Percentiles rank a stretch among this genome's conserved stretches.
These are phyloP conservation scores for human DNA, from an alignment of 2,113 vertebrate genomes.

Conservation along the genomic window DNA sequence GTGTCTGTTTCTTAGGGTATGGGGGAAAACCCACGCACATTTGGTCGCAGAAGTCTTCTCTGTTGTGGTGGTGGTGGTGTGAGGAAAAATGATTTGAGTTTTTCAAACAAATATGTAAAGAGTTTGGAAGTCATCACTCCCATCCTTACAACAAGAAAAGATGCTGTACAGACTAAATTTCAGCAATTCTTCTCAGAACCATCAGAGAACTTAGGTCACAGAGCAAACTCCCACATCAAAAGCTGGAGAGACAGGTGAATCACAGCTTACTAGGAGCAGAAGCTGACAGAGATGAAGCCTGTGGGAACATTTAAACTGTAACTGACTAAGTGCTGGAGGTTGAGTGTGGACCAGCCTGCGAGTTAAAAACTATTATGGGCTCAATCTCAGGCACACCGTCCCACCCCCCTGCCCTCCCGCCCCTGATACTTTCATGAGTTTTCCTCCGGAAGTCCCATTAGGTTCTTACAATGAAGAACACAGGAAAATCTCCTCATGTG, in stretches of 20 bases:
- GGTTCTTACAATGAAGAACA: neutral
- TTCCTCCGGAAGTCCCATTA: neutral
- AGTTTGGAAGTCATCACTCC: neutral
- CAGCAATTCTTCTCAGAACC: neutral
- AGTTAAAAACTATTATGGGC: neutral
- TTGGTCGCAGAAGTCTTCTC: neutral
- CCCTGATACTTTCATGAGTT: neutral
- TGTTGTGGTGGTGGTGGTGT: neutral
- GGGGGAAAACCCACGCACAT: neutral
- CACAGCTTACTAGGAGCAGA: neutral
- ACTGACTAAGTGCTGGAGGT: neutral
- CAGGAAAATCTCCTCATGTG: neutral
- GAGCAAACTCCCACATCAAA: neutral
- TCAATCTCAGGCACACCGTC: neutral
- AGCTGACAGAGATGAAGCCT: neutral
- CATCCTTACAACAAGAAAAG: neutral
- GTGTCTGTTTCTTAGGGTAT: neutral
- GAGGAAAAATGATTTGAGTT: neutral
- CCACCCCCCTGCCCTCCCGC: too few relatives aligned
- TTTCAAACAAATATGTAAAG: neutral
- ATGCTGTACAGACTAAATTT: neutral
- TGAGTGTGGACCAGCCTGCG: neutral
- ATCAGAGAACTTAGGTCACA: neutral
- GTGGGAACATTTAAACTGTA: neutral
- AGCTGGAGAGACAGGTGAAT: neutral